Percentiles rank a stretch among this genome's conserved stretches.
Evolutionary conservation across 1,140 invertebrate genomes (phyloP).

Genomic region (Cephus cinctus): DNA sequence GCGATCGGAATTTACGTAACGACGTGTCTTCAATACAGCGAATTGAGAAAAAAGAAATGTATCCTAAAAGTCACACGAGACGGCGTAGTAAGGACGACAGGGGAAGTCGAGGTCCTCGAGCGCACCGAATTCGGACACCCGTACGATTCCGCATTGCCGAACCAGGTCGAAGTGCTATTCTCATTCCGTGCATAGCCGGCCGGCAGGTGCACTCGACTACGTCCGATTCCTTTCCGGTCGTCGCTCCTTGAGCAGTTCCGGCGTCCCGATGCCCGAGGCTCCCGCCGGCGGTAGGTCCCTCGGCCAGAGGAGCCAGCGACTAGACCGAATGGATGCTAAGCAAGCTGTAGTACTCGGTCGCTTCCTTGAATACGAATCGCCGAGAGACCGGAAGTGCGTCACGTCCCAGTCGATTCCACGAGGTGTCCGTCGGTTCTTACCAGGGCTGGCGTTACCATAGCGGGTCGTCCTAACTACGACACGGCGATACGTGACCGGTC

Average conservation of each 20-base stretch:
- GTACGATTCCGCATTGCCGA: no score
- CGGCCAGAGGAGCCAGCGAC: slow-evolving; percentile 27
- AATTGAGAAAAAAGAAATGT: neutral
- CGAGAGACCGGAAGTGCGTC: slow-evolving; percentile 47
- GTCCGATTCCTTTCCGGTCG: slow-evolving; percentile 9
- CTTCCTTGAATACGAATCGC: slow-evolving; percentile 51
- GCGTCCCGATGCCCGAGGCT: slow-evolving; percentile 15
- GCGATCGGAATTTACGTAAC: neutral
- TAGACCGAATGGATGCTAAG: slow-evolving; percentile 50
- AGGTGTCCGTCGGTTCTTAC: slow-evolving; percentile 20
- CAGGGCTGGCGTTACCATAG: neutral
- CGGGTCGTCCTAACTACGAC: no score
- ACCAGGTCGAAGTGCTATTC: no score
- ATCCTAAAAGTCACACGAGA: neutral
- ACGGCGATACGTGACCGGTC: no score
- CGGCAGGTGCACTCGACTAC: neutral
- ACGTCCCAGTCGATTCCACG: slow-evolving; percentile 31
- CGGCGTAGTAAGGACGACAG: neutral
- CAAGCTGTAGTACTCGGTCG: slow-evolving; percentile 52
- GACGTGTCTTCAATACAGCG: neutral
- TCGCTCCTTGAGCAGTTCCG: slow-evolving; percentile 28
- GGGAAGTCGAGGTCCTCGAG: neutral
- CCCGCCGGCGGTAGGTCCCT: slow-evolving; percentile 25
- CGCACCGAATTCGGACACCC: neutral
- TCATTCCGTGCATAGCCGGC: no score